A percentile compares a stretch with the other conserved stretches of the same genome.
Conservation (phyloP, 2,797 vertebrate genomes). For the Chloroceryle amazona region DNA sequence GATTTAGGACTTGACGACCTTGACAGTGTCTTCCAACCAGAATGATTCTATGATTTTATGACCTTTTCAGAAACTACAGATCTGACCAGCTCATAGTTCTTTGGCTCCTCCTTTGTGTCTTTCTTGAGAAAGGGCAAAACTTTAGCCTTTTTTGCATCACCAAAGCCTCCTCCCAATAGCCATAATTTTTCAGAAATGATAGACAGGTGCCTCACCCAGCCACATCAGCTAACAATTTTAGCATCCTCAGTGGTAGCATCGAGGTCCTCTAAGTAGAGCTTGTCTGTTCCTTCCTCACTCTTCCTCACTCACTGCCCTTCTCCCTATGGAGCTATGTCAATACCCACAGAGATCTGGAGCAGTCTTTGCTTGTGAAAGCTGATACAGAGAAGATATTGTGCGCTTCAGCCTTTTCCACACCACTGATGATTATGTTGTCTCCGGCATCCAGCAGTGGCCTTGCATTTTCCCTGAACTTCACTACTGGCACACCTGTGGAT, state of each 20-base stretch:
- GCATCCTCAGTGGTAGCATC: fast-evolving
- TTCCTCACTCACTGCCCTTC: not conserved
- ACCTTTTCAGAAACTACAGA: not conserved
- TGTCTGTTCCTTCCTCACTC: not conserved
- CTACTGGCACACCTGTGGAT: not conserved
- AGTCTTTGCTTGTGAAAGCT: not conserved
- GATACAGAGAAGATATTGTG: not conserved
- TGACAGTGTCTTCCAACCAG: no score
- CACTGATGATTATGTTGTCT: not conserved
- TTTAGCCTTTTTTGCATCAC: not conserved
- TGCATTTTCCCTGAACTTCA: not conserved
- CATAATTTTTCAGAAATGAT: not conserved
- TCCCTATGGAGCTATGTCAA: not conserved
- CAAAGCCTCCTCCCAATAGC: not conserved
- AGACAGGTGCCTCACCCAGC: not conserved
- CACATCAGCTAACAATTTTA: not conserved
- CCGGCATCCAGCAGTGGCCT: not conserved
- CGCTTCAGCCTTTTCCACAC: not conserved
- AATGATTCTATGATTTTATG: no score
- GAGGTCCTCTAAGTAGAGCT: not conserved
- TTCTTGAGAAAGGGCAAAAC: not conserved
- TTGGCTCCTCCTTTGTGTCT: fast-evolving
- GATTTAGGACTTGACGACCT: no score
- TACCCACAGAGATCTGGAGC: not conserved
- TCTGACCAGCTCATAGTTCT: fast-evolving